Percentiles rank a stretch among this genome's conserved stretches.
Conservation (phyloP, 2,113 vertebrate species). For the Ondatra zibethicus region DNA sequence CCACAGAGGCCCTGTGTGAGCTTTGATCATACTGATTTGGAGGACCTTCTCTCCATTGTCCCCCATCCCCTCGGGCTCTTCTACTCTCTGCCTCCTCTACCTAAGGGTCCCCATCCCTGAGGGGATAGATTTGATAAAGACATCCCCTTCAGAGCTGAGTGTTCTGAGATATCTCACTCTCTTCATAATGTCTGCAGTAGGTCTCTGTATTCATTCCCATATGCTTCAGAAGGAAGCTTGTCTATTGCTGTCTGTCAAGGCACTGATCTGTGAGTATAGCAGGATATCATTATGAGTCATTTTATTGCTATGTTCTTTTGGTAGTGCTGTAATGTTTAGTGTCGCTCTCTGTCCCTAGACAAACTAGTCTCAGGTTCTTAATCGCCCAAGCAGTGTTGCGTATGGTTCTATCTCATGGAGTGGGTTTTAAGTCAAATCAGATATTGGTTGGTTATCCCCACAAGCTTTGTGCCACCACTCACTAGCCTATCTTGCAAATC, state of each 20-base stretch:
- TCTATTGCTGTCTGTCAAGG: neutral
- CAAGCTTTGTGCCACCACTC: neutral
- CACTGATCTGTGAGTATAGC: neutral
- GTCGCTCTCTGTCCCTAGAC: neutral
- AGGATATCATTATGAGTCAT: neutral
- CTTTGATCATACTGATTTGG: neutral
- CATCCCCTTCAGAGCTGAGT: neutral
- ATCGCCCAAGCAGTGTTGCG: neutral
- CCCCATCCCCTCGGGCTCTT: neutral
- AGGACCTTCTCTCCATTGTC: neutral
- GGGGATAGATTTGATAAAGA: neutral
- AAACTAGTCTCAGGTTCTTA: neutral
- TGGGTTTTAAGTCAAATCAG: neutral
- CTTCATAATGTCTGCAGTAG: neutral
- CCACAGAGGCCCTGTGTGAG: neutral
- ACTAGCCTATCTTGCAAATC: neutral
- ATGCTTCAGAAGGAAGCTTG: neutral
- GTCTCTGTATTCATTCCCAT: neutral
- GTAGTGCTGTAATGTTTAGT: neutral
- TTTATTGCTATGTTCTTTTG: neutral
- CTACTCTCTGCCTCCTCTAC: neutral
- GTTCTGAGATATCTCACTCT: neutral
- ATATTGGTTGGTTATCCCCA: neutral
- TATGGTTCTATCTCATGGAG: neutral
- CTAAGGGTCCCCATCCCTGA: neutral